Conservation (phyloP, 2,888 invertebrate genomes). For the Acleris laterana region DNA sequence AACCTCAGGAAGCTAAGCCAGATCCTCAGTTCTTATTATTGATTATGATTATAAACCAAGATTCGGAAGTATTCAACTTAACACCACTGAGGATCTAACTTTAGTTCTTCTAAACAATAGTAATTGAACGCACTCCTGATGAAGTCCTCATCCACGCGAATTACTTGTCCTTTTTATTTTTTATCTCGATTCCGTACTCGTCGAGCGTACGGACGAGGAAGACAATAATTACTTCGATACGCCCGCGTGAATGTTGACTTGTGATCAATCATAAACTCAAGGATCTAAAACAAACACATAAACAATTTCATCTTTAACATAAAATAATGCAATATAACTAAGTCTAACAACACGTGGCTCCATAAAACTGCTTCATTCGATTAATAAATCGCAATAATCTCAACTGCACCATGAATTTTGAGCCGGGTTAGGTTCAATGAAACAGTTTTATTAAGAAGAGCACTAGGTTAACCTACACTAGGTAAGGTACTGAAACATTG, state of each 20-base stretch:
- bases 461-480: slow-evolving; percentile 14
- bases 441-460: slow-evolving; percentile 26
- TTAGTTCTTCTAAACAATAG: no score
- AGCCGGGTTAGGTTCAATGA: slow-evolving; percentile 12
- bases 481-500: slow-evolving; percentile 27
- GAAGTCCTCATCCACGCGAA: not conserved
- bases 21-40: no score
- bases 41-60: no score
- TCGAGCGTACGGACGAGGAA: not conserved
- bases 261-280: slow-evolving; percentile 63
- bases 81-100: no score
- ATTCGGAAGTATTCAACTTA: no score
- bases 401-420: slow-evolving; percentile 16
- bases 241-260: slow-evolving; percentile 12
- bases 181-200: no score
- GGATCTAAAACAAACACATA: slow-evolving; percentile 75
- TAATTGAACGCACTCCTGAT: no score
- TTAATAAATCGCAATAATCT: slow-evolving; percentile 7
- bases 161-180: not conserved
- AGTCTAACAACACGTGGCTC: slow-evolving; percentile 47
- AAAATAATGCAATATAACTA: slow-evolving; percentile 62
- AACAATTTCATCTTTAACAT: slow-evolving; percentile 76
- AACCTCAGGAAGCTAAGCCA: not conserved
- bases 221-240: not conserved
- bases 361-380: slow-evolving; percentile 33